Percentiles rank a stretch among this genome's conserved stretches.
Conservation (phyloP, 2,113 vertebrate species). For the Myiozetetes cayanensis region DNA sequence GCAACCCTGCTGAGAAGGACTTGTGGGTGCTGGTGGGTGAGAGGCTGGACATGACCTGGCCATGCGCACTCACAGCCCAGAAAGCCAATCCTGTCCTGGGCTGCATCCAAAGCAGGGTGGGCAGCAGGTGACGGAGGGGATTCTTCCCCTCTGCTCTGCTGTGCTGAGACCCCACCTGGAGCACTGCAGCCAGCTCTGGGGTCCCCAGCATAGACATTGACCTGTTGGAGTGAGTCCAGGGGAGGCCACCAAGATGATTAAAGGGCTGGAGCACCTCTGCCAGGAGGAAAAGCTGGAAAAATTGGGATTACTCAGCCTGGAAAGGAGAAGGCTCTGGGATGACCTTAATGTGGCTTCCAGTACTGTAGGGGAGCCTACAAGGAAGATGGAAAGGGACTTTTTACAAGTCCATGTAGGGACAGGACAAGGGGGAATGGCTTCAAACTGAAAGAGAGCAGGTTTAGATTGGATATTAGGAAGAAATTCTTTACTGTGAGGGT, state of each 20-base stretch:
- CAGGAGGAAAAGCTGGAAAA: neutral
- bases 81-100: neutral
- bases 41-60: neutral
- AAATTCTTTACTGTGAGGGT: neutral
- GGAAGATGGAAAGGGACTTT: neutral
- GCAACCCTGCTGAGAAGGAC: neutral
- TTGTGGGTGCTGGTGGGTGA: neutral
- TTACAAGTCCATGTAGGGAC: neutral
- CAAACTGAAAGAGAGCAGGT: neutral
- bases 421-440: neutral
- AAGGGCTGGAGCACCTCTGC: neutral
- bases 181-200: neutral
- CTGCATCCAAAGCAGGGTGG: neutral
- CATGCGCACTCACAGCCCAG: neutral
- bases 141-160: neutral
- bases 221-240: rapidly evolving
- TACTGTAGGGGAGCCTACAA: neutral
- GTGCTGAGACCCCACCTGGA: neutral
- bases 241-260: neutral
- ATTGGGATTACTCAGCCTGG: neutral
- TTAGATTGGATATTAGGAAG: neutral
- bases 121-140: neutral
- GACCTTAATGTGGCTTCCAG: neutral
- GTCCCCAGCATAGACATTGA: neutral
- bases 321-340: neutral